A percentile compares a stretch with the other conserved stretches of the same genome.
phyloP scores from a whole-genome alignment of 2,113 vertebrate genomes.

The Heteronetta atricapilla region DNA sequence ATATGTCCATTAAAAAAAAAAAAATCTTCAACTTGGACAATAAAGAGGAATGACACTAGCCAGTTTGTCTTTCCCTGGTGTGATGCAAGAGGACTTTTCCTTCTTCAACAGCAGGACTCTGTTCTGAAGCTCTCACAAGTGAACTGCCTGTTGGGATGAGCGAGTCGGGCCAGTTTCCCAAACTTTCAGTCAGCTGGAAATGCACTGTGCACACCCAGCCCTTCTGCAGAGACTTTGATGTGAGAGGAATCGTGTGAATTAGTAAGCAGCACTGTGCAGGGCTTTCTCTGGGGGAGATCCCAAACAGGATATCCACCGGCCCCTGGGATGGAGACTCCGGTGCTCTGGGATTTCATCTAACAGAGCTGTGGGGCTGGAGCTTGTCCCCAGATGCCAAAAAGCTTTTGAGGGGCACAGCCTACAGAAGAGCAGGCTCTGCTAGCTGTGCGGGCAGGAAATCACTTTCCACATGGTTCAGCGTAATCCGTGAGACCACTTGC shows the following conservation, averaged over 20 bases:
- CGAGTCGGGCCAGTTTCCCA: not conserved
- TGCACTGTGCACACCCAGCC: not conserved
- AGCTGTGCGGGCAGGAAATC: not conserved
- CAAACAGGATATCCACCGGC: not conserved
- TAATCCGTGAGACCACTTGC: not conserved
- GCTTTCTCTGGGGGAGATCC: not conserved
- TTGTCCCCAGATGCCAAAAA: fast-evolving
- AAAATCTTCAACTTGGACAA: not conserved
- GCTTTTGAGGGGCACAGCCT: not conserved
- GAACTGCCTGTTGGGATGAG: not conserved
- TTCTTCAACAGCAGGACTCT: not conserved
- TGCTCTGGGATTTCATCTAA: not conserved
- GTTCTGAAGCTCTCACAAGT: not conserved
- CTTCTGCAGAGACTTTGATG: not conserved
- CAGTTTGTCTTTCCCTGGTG: not conserved
- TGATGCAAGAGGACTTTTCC: not conserved
- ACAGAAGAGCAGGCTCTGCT: fast-evolving
- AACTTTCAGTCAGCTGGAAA: not conserved
- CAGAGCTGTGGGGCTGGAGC: not conserved
- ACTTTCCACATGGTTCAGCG: fast-evolving
- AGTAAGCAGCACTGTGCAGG: not conserved
- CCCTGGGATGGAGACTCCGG: not conserved
- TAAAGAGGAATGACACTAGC: not conserved
- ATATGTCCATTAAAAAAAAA: not conserved
- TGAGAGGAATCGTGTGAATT: not conserved